Conservation (phyloP, 2,113 vertebrate genomes). For the Brachionichthys hirsutus region DNA sequence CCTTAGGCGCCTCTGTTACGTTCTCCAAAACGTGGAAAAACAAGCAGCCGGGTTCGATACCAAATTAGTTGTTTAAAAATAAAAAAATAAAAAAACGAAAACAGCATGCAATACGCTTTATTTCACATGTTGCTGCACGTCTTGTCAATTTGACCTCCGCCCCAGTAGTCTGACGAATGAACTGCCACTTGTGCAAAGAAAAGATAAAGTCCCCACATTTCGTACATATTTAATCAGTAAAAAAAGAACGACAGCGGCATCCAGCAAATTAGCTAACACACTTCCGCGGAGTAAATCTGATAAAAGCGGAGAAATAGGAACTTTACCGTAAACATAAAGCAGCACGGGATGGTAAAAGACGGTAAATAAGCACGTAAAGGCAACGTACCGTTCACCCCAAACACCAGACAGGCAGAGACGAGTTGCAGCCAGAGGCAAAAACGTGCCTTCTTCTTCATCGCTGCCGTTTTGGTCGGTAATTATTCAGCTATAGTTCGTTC, state of each 20-base stretch:
- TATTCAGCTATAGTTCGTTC: neutral
- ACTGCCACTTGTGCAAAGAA: too few species aligned
- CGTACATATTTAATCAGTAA: too few species aligned
- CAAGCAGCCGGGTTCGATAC: neutral
- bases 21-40: constrained; percentile 9
- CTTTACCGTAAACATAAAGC: neutral
- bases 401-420: constrained; percentile 55
- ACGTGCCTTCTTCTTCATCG: constrained; percentile 58
- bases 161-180: too few species aligned
- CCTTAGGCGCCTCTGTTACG: neutral
- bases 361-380: constrained; percentile 24
- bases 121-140: too few species aligned
- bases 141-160: too few species aligned
- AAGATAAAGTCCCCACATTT: neutral
- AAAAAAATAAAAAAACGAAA: too few species aligned
- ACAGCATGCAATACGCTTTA: too few species aligned
- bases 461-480: neutral
- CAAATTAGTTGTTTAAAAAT: neutral
- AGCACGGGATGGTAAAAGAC: too few species aligned
- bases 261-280: neutral
- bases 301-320: neutral
- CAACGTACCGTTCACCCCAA: constrained; percentile 67
- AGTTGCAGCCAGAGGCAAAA: constrained; percentile 49
- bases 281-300: neutral
- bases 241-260: neutral